These are phyloP conservation scores for Nanorana parkeri DNA, from an alignment of 2,113 vertebrate species.

Conservation along the genomic window DNA sequence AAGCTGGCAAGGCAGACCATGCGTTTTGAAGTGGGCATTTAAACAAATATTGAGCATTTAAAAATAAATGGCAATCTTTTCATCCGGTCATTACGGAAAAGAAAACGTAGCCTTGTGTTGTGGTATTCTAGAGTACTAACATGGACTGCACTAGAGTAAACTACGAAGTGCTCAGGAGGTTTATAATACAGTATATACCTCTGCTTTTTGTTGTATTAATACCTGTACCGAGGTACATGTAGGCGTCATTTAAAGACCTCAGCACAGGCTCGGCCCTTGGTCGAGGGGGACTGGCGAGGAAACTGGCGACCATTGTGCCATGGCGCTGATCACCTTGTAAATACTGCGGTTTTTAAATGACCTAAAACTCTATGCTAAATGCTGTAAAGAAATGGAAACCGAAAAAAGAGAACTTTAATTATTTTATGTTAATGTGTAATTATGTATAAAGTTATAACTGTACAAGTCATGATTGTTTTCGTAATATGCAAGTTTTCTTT, in stretches of 20 bases:
- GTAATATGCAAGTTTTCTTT: slow-evolving; percentile 75
- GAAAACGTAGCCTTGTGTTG: slow-evolving; percentile 55
- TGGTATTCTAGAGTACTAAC: slow-evolving; percentile 73
- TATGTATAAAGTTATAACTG: slow-evolving; percentile 90
- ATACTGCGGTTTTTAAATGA: slow-evolving; percentile 6
- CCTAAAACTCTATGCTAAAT: slow-evolving; percentile 33
- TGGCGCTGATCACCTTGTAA: background rate
- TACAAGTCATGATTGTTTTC: slow-evolving; percentile 81
- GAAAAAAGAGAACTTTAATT: slow-evolving; percentile 68
- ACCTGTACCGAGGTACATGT: slow-evolving; percentile 66
- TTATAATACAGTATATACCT: slow-evolving; percentile 71
- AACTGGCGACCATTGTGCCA: background rate
- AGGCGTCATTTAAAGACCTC: slow-evolving; percentile 36
- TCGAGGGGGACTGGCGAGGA: background rate
- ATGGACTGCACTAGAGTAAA: slow-evolving; percentile 78
- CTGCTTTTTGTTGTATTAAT: slow-evolving; percentile 65
- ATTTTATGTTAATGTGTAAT: slow-evolving; percentile 88
- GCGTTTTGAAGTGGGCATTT: too few species aligned
- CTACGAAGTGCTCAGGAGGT: slow-evolving; percentile 72
- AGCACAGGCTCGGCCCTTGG: background rate
- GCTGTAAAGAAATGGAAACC: slow-evolving; percentile 63
- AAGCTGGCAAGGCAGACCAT: too few species aligned
- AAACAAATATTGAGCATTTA: too few species aligned
- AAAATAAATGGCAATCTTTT: slow-evolving; percentile 39
- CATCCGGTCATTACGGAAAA: slow-evolving; percentile 62